A percentile compares a stretch with the other conserved stretches of the same genome.
These are phyloP conservation scores for Synaphobranchus kaupii DNA, from an alignment of 2,797 vertebrate genomes.

Conservation along the genomic window DNA sequence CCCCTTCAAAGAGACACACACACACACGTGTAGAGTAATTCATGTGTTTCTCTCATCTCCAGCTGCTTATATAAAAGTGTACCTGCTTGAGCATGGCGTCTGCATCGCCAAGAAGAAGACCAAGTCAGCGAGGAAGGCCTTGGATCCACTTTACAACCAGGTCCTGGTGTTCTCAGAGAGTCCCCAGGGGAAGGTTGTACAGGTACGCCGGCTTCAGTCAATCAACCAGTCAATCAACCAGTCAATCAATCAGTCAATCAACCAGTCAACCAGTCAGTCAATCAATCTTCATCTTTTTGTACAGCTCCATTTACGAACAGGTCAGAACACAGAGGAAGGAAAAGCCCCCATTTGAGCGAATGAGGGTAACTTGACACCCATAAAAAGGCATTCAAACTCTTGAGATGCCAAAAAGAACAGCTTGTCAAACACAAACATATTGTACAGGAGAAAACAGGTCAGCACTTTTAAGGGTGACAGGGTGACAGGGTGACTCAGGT, in stretches of 20 bases:
- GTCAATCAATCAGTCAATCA: background rate
- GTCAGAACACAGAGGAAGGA: too few relatives aligned
- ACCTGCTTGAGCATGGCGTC: slow-evolving; percentile 90
- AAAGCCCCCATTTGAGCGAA: too few relatives aligned
- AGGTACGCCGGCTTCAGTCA: slow-evolving; percentile 72
- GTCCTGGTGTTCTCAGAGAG: slow-evolving; percentile 93
- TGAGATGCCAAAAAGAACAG: too few relatives aligned
- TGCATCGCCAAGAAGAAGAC: slow-evolving; percentile 98
- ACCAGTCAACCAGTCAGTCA: too few relatives aligned
- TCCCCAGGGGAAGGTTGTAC: slow-evolving; percentile 94
- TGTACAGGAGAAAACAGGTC: too few relatives aligned
- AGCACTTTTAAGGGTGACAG: too few relatives aligned
- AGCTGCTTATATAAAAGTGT: slow-evolving; percentile 98
- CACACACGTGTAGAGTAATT: background rate
- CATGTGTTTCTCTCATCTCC: slow-evolving; percentile 43
- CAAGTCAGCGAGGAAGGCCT: slow-evolving; percentile 91
- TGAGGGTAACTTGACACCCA: too few relatives aligned
- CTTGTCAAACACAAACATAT: too few relatives aligned
- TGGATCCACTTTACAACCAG: slow-evolving; percentile 97
- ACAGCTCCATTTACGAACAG: too few relatives aligned
- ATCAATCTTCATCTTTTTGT: background rate
- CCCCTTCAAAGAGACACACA: background rate
- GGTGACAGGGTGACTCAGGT: too few relatives aligned
- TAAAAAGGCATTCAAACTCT: too few relatives aligned
- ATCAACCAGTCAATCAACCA: background rate